These are phyloP conservation scores for Drosophila phalerata DNA, from an alignment of 2,888 invertebrate species.

Conservation along the genomic window DNA sequence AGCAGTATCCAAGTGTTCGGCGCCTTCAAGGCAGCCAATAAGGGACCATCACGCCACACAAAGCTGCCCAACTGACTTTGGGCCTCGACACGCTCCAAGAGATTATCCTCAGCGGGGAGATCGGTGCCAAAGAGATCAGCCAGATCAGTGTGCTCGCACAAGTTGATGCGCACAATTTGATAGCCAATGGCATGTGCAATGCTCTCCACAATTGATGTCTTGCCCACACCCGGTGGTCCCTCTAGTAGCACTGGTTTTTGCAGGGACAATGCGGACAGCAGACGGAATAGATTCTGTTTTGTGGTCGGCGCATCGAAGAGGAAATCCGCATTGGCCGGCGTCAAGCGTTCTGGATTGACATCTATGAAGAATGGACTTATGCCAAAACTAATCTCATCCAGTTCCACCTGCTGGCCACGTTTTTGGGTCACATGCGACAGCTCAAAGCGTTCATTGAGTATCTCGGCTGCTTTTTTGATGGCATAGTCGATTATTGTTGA, in stretches of 20 bases:
- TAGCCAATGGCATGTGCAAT: constrained; percentile 94
- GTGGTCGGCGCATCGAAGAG: constrained; percentile 92
- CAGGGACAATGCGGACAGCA: constrained; percentile 95
- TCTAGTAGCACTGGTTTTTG: constrained; percentile 97
- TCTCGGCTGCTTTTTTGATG: constrained; percentile 86
- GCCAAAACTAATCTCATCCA: constrained; percentile 87
- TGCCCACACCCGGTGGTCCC: constrained; percentile 99
- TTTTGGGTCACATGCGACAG: constrained; percentile 83
- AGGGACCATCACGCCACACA: constrained; percentile 98
- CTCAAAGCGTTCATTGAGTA: constrained; percentile 85
- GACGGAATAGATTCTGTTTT: constrained; percentile 91
- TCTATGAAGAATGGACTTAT: constrained; percentile 91
- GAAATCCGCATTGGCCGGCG: constrained; percentile 86
- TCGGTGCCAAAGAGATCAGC: constrained; percentile 99
- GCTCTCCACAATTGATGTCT: constrained; percentile 97
- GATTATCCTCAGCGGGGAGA: constrained; percentile 95
- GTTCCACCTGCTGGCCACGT: constrained; percentile 79
- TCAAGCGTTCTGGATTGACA: constrained; percentile 63
- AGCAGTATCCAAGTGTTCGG: constrained; percentile 97
- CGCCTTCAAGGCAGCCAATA: constrained; percentile 95
- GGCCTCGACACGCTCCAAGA: constrained; percentile 59
- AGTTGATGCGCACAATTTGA: constrained; percentile 95
- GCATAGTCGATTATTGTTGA: constrained; percentile 87
- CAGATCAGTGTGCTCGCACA: constrained; percentile 99
- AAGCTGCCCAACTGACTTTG: constrained; percentile 89